A percentile compares a stretch with the other conserved stretches of the same genome.
Conservation (phyloP, 1,140 invertebrate genomes). For the Nomia melanderi region DNA sequence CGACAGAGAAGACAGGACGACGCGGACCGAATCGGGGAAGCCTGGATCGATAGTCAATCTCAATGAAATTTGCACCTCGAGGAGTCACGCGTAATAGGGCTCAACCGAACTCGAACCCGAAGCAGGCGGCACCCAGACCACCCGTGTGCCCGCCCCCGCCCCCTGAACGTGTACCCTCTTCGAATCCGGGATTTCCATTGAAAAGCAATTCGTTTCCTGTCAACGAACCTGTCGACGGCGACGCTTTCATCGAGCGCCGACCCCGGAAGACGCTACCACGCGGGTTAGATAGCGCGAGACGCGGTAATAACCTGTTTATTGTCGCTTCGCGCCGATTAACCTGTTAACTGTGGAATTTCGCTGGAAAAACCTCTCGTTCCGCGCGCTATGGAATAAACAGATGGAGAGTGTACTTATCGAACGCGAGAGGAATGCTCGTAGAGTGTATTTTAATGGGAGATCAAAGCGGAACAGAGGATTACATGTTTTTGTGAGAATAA, state of each 20-base stretch:
- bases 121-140: no score
- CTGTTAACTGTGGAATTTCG: constrained; percentile 13
- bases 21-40: constrained; percentile 23
- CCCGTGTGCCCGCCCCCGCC: neutral
- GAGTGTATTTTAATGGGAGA: no score
- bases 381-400: no score
- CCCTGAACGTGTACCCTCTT: neutral
- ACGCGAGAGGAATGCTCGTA: no score
- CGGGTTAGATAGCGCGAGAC: neutral
- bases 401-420: no score
- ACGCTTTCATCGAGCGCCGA: constrained; percentile 47
- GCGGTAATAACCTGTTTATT: constrained; percentile 57
- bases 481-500: no score
- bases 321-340: constrained; percentile 46
- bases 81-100: constrained; percentile 59
- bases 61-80: constrained; percentile 68
- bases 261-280: neutral
- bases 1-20: neutral
- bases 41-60: constrained; percentile 64
- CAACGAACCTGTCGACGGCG: constrained; percentile 57
- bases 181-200: constrained; percentile 57
- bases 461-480: no score
- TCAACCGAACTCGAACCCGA: constrained; percentile 34
- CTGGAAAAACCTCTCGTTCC: no score
- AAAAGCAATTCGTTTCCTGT: constrained; percentile 66